Percentiles rank a stretch among this genome's conserved stretches.
Evolutionary conservation across 2,113 vertebrate species (phyloP).

Genomic region (Psephotus haematonotus): DNA sequence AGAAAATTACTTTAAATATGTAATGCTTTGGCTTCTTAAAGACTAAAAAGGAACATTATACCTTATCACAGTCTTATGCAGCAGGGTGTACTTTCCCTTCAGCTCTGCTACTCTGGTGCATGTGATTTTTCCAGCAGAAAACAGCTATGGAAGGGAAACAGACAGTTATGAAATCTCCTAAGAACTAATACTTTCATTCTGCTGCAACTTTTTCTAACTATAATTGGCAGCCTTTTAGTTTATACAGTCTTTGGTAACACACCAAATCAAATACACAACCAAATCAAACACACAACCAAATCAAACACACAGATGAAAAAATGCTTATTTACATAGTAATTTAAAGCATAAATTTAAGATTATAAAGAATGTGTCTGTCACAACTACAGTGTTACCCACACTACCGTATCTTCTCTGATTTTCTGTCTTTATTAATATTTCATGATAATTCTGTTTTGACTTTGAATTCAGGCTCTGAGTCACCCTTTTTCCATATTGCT

Average conservation of each 20-base stretch:
- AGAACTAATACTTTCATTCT: background rate
- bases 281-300: background rate
- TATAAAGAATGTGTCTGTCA: background rate
- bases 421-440: background rate
- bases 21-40: background rate
- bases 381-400: background rate
- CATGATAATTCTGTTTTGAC: background rate
- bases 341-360: background rate
- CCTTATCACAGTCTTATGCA: conserved; percentile 84
- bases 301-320: background rate
- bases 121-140: conserved; percentile 81
- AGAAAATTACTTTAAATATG: background rate
- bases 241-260: background rate
- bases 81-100: conserved; percentile 79
- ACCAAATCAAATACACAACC: background rate
- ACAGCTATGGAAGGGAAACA: conserved; percentile 76
- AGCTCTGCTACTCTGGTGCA: conserved; percentile 77
- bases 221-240: background rate
- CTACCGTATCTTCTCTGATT: background rate
- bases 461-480: background rate
- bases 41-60: conserved; percentile 42
- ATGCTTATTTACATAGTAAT: background rate
- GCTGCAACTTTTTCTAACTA: background rate
- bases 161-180: background rate
- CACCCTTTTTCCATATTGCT: background rate